phyloP scores from a whole-genome alignment of 2,113 vertebrate species.

The Petaurus breviceps region DNA sequence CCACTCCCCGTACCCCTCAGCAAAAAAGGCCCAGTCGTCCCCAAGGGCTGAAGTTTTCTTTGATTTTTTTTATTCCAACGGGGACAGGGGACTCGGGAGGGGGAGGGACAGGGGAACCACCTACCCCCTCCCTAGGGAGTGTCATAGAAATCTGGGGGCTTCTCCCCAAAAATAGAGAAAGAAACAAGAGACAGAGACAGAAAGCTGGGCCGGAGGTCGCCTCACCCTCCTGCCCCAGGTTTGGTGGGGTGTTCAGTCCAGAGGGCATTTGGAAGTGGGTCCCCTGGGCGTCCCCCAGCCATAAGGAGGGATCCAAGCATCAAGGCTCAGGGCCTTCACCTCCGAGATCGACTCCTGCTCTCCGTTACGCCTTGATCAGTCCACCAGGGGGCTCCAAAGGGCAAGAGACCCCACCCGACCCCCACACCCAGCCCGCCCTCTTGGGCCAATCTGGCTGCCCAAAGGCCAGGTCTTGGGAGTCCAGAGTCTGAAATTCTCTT shows the following conservation, averaged over 20 bases:
- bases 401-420: background rate
- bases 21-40: constrained; percentile 57
- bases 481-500: background rate
- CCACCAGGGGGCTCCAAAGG: constrained; percentile 56
- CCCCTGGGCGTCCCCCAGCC: constrained; percentile 44
- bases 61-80: constrained; percentile 80
- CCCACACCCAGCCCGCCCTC: background rate
- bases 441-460: background rate
- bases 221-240: constrained; percentile 61
- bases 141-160: constrained; percentile 79
- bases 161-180: constrained; percentile 75
- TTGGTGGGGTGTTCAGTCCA: constrained; percentile 55
- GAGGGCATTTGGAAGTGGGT: constrained; percentile 10
- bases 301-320: constrained; percentile 10
- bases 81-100: constrained; percentile 67
- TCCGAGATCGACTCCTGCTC: background rate
- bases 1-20: constrained; percentile 5
- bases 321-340: constrained; percentile 2
- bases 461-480: background rate
- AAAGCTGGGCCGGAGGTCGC: constrained; percentile 65
- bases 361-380: constrained; percentile 8
- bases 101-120: constrained; percentile 59
- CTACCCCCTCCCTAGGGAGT: constrained; percentile 70
- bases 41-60: constrained; percentile 71
- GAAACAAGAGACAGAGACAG: constrained; percentile 74